Evolutionary conservation across 2,888 invertebrate genomes (phyloP), one percentile per base, ranked within the genome.

Genomic region (Xestia sexstrigata): DNA sequence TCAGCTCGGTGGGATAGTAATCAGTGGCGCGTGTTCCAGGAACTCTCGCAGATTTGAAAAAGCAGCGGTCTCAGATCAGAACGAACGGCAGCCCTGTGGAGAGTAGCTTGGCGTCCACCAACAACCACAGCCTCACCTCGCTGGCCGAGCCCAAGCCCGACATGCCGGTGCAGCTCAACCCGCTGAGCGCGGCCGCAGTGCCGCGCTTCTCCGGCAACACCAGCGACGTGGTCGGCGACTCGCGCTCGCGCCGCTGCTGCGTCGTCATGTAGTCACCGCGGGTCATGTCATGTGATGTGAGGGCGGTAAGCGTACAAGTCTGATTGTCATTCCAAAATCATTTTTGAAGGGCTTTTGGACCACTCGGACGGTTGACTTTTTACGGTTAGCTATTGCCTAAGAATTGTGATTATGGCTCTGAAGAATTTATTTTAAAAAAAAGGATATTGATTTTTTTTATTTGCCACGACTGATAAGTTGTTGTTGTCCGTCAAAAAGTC

Each of bases 21-120:
- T 83, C 69, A 83, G 42, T 72, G 68, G 65, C 45, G 52, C 67
- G 75, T 82, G 74, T 96, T 96, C 69, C 95, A 97, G 97, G 98
- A 89, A 99, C 99, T 71, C 97, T 99, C 89, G 98, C 99, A 74
- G 99, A 99, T 95, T 97, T 99, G 94, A 99, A 99, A 96, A 99
- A 99, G 94, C 99, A 99, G 93, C 97, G 99, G 85, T 98, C 98
- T 83, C 98, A 98, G 91, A 98, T 98, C 89, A 97, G 98, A 89
- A 97, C 96, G 5, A 98, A 98, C 92, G 97, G 97, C 76, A 97
- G 97, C 84, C 97, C 97, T 0, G 95, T 96, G 6, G 97, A 97
- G 86, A 96, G 91, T 82, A 95, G 95, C 90, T 91, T 90, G 76
- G 96, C 89, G 11, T 95, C 96, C 0, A 95, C 95, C 5, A 95